Conservation (phyloP, 2,113 vertebrate genomes). For the Solea senegalensis region DNA sequence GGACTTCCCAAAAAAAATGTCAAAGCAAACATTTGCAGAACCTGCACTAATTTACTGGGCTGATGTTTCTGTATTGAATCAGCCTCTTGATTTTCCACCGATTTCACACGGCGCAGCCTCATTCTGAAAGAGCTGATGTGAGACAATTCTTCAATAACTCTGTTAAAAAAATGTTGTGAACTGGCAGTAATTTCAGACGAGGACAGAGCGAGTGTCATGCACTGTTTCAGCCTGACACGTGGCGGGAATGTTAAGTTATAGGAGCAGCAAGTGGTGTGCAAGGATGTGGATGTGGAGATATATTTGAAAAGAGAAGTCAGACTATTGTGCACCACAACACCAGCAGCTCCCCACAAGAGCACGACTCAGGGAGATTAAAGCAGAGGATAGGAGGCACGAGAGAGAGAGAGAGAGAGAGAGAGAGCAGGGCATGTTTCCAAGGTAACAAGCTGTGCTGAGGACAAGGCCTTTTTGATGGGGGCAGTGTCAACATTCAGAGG, state of each 20-base stretch:
- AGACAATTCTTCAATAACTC: background rate
- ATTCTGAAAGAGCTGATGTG: too few relatives aligned
- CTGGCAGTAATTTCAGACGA: slow-evolving; percentile 38
- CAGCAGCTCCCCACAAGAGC: slow-evolving; percentile 26
- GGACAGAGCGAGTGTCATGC: slow-evolving; percentile 4
- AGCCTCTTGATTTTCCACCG: slow-evolving; percentile 2
- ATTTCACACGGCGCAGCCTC: too few relatives aligned
- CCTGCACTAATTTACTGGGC: background rate
- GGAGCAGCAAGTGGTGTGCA: slow-evolving; percentile 19
- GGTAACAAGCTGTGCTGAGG: slow-evolving; percentile 52
- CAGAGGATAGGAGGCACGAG: slow-evolving; percentile 7
- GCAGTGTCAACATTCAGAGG: slow-evolving; percentile 32
- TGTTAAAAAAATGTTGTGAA: slow-evolving; percentile 38
- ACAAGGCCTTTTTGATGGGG: slow-evolving; percentile 36
- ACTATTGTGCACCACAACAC: slow-evolving; percentile 20
- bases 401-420: slow-evolving; percentile 9
- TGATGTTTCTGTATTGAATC: background rate
- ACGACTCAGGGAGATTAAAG: slow-evolving; percentile 45
- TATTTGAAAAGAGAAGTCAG: background rate
- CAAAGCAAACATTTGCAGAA: too few relatives aligned
- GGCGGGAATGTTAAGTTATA: slow-evolving; percentile 22
- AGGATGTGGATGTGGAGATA: slow-evolving; percentile 12
- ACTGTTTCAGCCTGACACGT: slow-evolving; percentile 2
- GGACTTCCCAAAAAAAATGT: too few relatives aligned
- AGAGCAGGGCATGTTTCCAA: slow-evolving; percentile 61